Evolutionary conservation across 1,140 invertebrate genomes (phyloP).

Genomic region (Drosophila pseudoananassae): DNA sequence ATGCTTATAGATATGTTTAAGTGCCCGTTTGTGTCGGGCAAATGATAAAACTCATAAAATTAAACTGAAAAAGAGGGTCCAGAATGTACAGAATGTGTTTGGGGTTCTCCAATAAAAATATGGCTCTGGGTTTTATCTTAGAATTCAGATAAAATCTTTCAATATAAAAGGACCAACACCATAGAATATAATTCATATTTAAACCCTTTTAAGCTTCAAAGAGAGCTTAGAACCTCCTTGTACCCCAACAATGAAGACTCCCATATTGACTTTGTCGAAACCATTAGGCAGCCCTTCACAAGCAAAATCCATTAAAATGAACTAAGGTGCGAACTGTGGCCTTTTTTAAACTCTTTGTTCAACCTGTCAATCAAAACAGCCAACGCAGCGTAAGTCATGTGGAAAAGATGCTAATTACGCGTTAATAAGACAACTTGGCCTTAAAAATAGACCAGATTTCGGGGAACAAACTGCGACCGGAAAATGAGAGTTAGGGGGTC

Average conservation of each 20-base stretch:
- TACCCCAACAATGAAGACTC: neutral
- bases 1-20: constrained; percentile 51
- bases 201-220: no score
- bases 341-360: constrained; percentile 23
- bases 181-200: no score
- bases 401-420: constrained; percentile 70
- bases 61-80: constrained; percentile 24
- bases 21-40: constrained; percentile 55
- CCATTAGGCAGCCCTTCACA: constrained; percentile 18
- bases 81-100: neutral
- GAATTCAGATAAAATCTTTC: neutral
- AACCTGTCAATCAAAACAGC: constrained; percentile 48
- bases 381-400: constrained; percentile 41
- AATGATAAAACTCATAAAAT: constrained; percentile 66
- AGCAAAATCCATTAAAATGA: constrained; percentile 16
- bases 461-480: constrained; percentile 6
- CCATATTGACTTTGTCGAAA: neutral
- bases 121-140: neutral
- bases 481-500: constrained; percentile 6
- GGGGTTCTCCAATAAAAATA: neutral
- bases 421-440: constrained; percentile 59
- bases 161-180: neutral
- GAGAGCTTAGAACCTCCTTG: no score
- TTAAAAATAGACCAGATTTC: constrained; percentile 16
- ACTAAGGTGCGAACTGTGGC: constrained; percentile 17